These are phyloP conservation scores for Periophthalmus magnuspinnatus DNA, from an alignment of 2,797 vertebrate species.

Conservation along the genomic window DNA sequence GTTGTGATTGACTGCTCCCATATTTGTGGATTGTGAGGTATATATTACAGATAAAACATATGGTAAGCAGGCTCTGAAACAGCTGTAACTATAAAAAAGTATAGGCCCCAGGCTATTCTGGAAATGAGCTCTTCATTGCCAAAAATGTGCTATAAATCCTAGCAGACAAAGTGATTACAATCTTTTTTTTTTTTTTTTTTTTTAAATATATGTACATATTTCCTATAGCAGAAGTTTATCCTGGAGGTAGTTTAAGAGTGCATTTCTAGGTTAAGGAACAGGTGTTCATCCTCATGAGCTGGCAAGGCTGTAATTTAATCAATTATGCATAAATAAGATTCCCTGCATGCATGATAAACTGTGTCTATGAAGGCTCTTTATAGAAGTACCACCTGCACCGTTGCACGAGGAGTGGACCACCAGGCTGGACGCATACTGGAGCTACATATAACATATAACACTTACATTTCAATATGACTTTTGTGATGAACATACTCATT, in stretches of 20 bases:
- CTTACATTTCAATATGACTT: neutral
- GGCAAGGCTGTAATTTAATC: constrained; percentile 37
- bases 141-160: constrained; percentile 48
- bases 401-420: neutral
- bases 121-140: constrained; percentile 27
- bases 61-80: constrained; percentile 23
- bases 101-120: constrained; percentile 39
- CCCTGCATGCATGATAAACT: constrained; percentile 19
- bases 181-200: constrained; percentile 2
- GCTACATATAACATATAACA: neutral
- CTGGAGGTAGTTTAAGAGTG: constrained; percentile 21
- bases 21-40: constrained; percentile 1
- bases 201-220: constrained; percentile 16
- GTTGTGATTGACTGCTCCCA: neutral
- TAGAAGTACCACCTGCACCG: constrained; percentile 18
- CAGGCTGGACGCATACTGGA: neutral
- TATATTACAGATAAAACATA: constrained; percentile 33
- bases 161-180: constrained; percentile 22
- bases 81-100: constrained; percentile 37
- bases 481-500: neutral
- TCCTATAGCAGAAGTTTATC: neutral
- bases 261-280: constrained; percentile 39
- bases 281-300: constrained; percentile 37
- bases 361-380: constrained; percentile 11
- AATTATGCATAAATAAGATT: constrained; percentile 46